phyloP scores from a whole-genome alignment of 2,888 invertebrate genomes.

The Hanleya hanleyi region DNA sequence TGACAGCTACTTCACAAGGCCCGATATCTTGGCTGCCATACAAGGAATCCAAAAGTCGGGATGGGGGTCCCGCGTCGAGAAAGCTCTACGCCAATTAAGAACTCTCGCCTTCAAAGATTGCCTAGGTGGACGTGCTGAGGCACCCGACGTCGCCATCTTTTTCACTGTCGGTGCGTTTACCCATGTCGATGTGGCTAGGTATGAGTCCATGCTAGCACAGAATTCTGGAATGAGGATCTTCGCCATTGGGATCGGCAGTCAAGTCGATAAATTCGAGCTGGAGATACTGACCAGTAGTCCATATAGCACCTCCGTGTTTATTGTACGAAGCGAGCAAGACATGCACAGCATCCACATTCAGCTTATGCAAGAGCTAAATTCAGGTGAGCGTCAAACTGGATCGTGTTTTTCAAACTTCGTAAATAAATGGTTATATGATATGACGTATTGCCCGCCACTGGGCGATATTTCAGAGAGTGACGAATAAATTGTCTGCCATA shows the following conservation, averaged over 20 bases:
- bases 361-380: neutral
- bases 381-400: neutral
- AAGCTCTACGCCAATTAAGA: neutral
- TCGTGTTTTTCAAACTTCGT: no score
- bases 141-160: neutral
- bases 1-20: neutral
- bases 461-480: no score
- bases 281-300: neutral
- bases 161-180: neutral
- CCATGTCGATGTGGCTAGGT: neutral
- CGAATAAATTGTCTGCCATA: no score
- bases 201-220: neutral
- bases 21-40: neutral
- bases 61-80: neutral
- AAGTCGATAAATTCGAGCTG: conserved; percentile 1
- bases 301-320: neutral
- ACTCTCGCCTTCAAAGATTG: conserved; percentile 2
- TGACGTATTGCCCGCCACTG: no score
- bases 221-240: neutral
- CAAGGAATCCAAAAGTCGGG: neutral
- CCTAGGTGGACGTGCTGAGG: neutral
- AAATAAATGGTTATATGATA: no score
- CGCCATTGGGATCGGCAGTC: neutral
- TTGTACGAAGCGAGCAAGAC: neutral
- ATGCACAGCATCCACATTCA: neutral